Evolutionary conservation across 1,140 invertebrate genomes (phyloP).

Genomic region (Trichomalopsis sarcophagae): DNA sequence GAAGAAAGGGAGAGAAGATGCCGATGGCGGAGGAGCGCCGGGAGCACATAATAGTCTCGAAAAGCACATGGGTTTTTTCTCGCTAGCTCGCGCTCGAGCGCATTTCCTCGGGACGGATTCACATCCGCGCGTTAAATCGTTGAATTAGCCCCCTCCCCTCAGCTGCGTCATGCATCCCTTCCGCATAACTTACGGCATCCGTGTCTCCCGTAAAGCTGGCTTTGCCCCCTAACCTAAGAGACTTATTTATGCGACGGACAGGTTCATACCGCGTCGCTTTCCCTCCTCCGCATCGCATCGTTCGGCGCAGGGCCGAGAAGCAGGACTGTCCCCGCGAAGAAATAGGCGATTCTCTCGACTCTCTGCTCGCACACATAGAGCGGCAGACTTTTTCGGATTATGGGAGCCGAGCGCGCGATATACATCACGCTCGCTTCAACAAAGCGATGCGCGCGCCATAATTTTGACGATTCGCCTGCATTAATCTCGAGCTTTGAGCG

Average conservation of each 20-base stretch:
- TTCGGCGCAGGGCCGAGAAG: neutral
- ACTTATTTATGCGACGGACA: slow-evolving; percentile 68
- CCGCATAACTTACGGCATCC: slow-evolving; percentile 68
- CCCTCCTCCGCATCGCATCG: neutral
- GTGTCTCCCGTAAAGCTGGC: slow-evolving; percentile 62
- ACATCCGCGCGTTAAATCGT: slow-evolving; percentile 62
- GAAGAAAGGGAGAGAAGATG: slow-evolving; percentile 19
- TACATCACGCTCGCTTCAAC: neutral
- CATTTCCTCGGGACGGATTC: slow-evolving; percentile 47
- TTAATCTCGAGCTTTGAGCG: neutral
- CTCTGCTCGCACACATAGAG: neutral
- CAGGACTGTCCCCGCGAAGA: neutral
- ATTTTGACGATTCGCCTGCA: neutral
- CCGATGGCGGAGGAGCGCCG: neutral
- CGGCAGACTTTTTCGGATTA: neutral
- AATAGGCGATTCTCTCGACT: neutral
- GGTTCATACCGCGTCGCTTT: slow-evolving; percentile 59
- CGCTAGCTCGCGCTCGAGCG: slow-evolving; percentile 20
- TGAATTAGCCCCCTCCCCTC: slow-evolving; percentile 46
- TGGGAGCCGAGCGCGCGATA: neutral
- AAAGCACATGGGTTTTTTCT: neutral
- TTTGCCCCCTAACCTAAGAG: slow-evolving; percentile 62
- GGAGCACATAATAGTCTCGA: neutral
- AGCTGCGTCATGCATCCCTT: slow-evolving; percentile 58
- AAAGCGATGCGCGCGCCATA: neutral